These are phyloP conservation scores for Tapirus indicus DNA, from an alignment of 2,797 vertebrate genomes.

Conservation along the genomic window DNA sequence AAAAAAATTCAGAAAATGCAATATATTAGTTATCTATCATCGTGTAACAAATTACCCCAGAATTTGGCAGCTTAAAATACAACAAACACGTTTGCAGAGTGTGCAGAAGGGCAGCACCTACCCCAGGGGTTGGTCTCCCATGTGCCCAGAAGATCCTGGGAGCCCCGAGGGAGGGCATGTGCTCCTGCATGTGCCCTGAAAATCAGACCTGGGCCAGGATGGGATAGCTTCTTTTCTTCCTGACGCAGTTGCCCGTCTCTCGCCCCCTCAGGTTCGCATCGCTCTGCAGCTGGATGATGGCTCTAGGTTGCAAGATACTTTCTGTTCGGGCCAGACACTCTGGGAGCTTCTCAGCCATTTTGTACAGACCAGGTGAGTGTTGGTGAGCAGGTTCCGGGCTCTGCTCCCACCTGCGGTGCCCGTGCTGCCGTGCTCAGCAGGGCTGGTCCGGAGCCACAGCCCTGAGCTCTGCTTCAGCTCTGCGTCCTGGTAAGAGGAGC, in stretches of 20 bases:
- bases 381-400: not conserved
- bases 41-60: fast-evolving
- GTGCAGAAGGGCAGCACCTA: too few relatives aligned
- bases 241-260: fast-evolving
- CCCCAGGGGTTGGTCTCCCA: fast-evolving
- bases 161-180: too few relatives aligned
- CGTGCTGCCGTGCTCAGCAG: fast-evolving
- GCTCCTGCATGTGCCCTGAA: fast-evolving
- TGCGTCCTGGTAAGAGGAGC: too few relatives aligned
- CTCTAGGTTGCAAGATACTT: conserved; percentile 93
- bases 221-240: not conserved
- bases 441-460: not conserved
- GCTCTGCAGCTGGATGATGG: conserved; percentile 95
- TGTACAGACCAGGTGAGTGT: conserved; percentile 92
- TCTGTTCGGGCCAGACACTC: conserved; percentile 92
- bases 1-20: not conserved
- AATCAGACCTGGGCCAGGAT: fast-evolving
- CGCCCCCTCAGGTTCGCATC: conserved; percentile 91
- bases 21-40: fast-evolving
- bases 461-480: not conserved
- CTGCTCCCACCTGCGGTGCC: not conserved
- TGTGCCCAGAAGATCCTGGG: fast-evolving
- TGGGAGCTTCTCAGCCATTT: conserved; percentile 96
- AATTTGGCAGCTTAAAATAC: too few relatives aligned
- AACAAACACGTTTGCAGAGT: fast-evolving